Conservation (phyloP, 2,888 invertebrate genomes). For the Epistrophe grossulariae region DNA sequence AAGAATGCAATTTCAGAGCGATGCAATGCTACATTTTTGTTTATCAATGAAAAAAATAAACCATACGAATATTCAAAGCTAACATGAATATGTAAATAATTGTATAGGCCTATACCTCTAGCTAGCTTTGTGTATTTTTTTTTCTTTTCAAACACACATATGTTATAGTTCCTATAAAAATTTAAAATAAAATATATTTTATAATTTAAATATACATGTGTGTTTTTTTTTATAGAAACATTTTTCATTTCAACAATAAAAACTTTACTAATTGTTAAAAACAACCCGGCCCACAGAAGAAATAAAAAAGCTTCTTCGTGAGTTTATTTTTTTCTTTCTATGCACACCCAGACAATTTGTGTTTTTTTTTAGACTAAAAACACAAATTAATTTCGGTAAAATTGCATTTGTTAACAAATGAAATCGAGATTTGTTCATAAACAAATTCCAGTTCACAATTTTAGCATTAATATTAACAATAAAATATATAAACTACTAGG, state of each 20-base stretch:
- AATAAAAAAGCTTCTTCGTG: background rate
- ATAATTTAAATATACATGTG: background rate
- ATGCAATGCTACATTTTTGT: no score
- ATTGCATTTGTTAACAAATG: slow-evolving; percentile 62
- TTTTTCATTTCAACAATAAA: slow-evolving; percentile 43
- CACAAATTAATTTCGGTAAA: slow-evolving; percentile 13
- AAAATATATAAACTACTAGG: slow-evolving; percentile 78
- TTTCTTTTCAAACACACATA: background rate
- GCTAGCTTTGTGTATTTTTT: background rate
- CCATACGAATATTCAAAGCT: no score
- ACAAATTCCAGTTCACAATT: slow-evolving; percentile 63
- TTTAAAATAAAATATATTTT: background rate
- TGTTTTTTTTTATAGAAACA: background rate
- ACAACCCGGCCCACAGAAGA: slow-evolving; percentile 70
- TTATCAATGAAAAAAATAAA: no score
- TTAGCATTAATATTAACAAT: slow-evolving; percentile 77
- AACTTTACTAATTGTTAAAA: slow-evolving; percentile 72
- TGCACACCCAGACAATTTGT: background rate
- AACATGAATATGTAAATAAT: no score
- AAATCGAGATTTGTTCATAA: slow-evolving; percentile 73
- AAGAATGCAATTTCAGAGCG: no score
- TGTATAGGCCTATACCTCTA: no score
- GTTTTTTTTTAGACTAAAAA: background rate
- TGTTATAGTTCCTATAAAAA: background rate
- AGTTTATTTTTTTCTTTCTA: background rate